phyloP scores from a whole-genome alignment of 2,113 vertebrate genomes.

The Odobenus rosmarus region DNA sequence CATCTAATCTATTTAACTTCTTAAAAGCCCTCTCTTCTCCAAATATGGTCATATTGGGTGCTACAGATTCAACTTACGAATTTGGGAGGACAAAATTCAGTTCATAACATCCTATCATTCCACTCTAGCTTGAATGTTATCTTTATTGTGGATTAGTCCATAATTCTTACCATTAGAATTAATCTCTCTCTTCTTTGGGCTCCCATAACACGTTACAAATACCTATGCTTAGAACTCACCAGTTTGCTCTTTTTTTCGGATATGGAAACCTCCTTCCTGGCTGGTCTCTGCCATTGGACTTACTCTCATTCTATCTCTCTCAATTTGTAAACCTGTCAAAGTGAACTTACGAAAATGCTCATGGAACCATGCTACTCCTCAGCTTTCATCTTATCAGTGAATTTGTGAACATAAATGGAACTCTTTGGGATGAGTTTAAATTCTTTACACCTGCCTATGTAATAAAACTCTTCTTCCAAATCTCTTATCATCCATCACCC shows the following conservation, averaged over 20 bases:
- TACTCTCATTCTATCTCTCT: neutral
- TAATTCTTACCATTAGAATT: neutral
- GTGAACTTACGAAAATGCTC: neutral
- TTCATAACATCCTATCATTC: neutral
- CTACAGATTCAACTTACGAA: neutral
- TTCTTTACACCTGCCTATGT: neutral
- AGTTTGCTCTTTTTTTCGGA: neutral
- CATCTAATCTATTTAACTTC: neutral
- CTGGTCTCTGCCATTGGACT: neutral
- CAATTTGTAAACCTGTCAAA: neutral
- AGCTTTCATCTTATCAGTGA: neutral
- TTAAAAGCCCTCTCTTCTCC: neutral
- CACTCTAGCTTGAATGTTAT: neutral
- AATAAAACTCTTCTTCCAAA: neutral
- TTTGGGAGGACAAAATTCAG: neutral
- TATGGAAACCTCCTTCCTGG: neutral
- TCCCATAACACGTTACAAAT: neutral
- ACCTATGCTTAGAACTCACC: neutral
- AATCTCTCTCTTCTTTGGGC: neutral
- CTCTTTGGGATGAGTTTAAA: neutral
- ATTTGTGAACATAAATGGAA: neutral
- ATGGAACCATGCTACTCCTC: neutral
- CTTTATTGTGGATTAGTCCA: neutral
- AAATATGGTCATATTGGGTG: neutral
- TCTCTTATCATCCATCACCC: neutral